phyloP scores from a whole-genome alignment of 2,113 vertebrate species.

The Cryptoleucopteryx plumbea region DNA sequence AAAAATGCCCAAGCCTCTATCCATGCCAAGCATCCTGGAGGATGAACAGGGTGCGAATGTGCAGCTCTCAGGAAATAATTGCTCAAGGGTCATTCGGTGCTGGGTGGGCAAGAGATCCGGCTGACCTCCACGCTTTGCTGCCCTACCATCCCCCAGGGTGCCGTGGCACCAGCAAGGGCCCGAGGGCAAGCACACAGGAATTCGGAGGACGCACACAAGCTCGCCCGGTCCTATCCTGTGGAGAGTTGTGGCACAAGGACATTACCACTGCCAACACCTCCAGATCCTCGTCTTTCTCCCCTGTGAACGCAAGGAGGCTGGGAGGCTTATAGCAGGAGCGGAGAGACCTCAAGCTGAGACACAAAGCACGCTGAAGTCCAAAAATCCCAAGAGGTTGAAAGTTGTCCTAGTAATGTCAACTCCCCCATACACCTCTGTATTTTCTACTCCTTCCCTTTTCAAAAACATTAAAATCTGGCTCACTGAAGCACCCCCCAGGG shows the following conservation, averaged over 20 bases:
- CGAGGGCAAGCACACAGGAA: accelerated
- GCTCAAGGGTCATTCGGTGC: accelerated
- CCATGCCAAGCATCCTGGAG: background rate
- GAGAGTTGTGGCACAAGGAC: background rate
- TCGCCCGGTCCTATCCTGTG: background rate
- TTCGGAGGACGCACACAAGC: background rate
- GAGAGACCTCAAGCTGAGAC: background rate
- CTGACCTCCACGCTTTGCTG: background rate
- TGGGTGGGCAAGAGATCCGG: background rate
- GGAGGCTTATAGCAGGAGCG: accelerated
- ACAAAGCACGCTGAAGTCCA: background rate
- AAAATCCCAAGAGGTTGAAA: background rate
- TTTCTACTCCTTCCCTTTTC: background rate
- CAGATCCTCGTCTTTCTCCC: background rate
- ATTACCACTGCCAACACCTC: background rate
- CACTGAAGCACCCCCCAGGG: background rate
- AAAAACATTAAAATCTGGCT: background rate
- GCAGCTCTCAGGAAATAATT: background rate
- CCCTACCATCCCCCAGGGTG: background rate
- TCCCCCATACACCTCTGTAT: background rate
- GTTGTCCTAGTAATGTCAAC: background rate
- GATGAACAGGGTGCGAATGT: background rate
- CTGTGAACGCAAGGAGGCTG: background rate
- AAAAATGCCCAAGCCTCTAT: background rate
- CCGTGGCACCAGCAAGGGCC: accelerated